A percentile compares a stretch with the other conserved stretches of the same genome.
Conservation (phyloP, 2,797 vertebrate genomes). For the Typhlichthys subterraneus region DNA sequence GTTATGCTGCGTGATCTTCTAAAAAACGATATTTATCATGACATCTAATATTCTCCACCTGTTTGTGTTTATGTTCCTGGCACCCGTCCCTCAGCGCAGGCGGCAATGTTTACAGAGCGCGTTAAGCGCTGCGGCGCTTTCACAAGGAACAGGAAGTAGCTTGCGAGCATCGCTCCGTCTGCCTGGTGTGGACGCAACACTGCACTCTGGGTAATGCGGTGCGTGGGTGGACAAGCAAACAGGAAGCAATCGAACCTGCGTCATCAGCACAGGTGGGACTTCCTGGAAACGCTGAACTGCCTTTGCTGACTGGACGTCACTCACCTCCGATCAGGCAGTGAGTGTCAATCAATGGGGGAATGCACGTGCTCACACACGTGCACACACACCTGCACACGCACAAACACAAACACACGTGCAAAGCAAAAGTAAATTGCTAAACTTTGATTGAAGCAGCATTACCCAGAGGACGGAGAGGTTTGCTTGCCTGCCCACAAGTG, state of each 20-base stretch:
- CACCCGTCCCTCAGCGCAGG: no score
- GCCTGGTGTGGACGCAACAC: conserved; percentile 29
- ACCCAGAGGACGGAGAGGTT: conserved; percentile 48
- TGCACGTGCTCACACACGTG: conserved; percentile 5
- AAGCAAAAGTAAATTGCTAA: conserved; percentile 52
- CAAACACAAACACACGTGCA: neutral
- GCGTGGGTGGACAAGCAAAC: conserved; percentile 45
- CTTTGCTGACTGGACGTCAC: conserved; percentile 65
- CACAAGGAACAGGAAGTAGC: conserved; percentile 37
- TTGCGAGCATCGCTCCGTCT: conserved; percentile 15
- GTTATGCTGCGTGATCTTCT: no score
- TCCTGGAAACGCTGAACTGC: conserved; percentile 54
- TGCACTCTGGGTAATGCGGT: conserved; percentile 20
- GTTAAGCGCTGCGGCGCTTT: conserved; percentile 28
- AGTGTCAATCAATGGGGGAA: conserved; percentile 55
- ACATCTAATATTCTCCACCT: no score
- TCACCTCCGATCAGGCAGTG: conserved; percentile 45
- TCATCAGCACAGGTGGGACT: conserved; percentile 59
- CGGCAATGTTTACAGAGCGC: no score
- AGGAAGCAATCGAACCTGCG: conserved; percentile 47
- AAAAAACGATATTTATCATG: no score
- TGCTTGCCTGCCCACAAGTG: conserved; percentile 46
- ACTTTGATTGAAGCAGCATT: conserved; percentile 55
- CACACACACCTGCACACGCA: conserved; percentile 3
- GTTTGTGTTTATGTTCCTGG: no score